A percentile compares a stretch with the other conserved stretches of the same genome.
Evolutionary conservation across 2,888 invertebrate species (phyloP).

Genomic region (Eilema griseolum): DNA sequence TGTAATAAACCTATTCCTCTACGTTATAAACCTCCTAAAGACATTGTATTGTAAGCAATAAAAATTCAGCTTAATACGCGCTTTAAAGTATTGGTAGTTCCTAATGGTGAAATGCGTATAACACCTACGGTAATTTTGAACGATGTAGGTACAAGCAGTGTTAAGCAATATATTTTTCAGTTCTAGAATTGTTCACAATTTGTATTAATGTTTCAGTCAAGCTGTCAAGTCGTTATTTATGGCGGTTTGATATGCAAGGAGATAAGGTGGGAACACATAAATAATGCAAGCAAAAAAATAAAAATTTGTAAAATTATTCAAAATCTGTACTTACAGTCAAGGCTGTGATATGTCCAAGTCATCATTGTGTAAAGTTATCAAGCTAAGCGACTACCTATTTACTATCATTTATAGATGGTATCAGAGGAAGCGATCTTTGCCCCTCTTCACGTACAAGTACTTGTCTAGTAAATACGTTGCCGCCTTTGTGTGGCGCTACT

Average conservation of each 20-base stretch:
- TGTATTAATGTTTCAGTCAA: not conserved
- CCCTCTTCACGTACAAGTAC: conserved; percentile 52
- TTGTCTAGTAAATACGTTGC: conserved; percentile 55
- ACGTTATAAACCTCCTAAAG: conserved; percentile 9
- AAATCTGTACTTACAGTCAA: conserved; percentile 42
- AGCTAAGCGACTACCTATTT: conserved; percentile 53
- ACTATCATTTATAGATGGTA: conserved; percentile 56
- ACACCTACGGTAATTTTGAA: not conserved
- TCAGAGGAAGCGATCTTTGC: conserved; percentile 65
- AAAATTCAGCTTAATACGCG: not conserved
- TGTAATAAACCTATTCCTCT: conserved; percentile 8
- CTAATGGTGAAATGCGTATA: not conserved
- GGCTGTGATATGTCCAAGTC: conserved; percentile 34
- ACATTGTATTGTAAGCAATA: conserved; percentile 8
- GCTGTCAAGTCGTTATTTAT: not conserved
- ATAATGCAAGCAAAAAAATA: conserved; percentile 4
- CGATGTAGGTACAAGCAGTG: not conserved
- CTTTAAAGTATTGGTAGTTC: not conserved
- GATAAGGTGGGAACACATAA: not conserved
- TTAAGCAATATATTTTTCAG: no score
- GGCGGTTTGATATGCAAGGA: not conserved
- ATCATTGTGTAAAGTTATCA: conserved; percentile 40
- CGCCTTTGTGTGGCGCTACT: conserved; percentile 33
- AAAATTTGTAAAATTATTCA: conserved; percentile 9
- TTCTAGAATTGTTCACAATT: not conserved